Conservation (phyloP, 1,140 invertebrate species). For the Homarus americanus region DNA sequence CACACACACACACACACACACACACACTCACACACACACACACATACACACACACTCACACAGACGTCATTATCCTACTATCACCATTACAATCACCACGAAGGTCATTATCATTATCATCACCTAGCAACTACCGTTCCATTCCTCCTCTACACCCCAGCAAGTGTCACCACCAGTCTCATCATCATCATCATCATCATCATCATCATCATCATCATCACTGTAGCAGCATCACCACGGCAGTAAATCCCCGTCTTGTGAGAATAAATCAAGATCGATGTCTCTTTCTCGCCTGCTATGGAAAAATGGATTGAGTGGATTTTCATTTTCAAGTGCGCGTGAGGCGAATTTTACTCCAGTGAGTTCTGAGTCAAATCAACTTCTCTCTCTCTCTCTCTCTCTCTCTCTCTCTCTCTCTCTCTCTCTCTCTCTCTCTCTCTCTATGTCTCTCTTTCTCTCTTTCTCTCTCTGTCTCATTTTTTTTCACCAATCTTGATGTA, state of each 20-base stretch:
- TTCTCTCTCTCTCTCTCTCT: no score
- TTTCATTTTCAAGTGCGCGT: slow-evolving; percentile 34
- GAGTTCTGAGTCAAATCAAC: slow-evolving; percentile 39
- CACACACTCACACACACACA: no score
- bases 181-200: not conserved
- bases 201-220: not conserved
- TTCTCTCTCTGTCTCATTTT: no score
- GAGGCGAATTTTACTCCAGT: slow-evolving; percentile 26
- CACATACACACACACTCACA: no score
- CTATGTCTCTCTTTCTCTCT: no score
- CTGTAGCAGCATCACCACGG: not conserved
- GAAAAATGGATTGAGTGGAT: slow-evolving; percentile 44
- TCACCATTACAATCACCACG: no score
- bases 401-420: no score
- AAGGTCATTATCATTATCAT: not conserved
- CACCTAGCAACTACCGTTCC: not conserved
- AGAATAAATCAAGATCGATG: slow-evolving; percentile 9
- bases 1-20: no score
- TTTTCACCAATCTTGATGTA: slow-evolving; percentile 18
- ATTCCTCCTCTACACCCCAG: no score
- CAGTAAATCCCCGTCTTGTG: no score
- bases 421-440: no score
- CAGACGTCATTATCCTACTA: not conserved
- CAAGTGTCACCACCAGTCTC: not conserved
- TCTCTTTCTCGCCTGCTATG: slow-evolving; percentile 25